Evolutionary conservation across 1,140 invertebrate species (phyloP), one percentile per base, ranked within the genome.

Genomic region (Triops longicaudatus): DNA sequence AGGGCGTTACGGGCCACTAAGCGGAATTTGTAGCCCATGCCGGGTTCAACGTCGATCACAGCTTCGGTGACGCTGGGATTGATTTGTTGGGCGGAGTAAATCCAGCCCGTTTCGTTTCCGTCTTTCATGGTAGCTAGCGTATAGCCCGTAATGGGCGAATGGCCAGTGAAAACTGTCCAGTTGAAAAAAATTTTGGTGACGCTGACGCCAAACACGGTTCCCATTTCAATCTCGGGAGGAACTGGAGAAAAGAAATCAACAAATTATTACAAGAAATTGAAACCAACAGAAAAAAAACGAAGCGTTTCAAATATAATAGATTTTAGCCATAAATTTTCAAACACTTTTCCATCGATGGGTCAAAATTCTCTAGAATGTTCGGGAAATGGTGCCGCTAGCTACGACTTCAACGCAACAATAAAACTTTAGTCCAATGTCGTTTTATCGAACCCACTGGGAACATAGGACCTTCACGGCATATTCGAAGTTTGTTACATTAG

Each of bases 101-200:
- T 72, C 27, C 37, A 37, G 10, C 72, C 42, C 7, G 72, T 75
- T 26, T 79, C 72, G 43, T 76, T 74, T 2, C 76, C 72, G 26
- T 79, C 77, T 73, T 81, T 80, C 78, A 79, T n/a, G 12, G 80
- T 79, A 80, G 88, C 87, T 10, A 93, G 85, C 72, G 86, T 86
- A 81, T 92, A 93, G 26, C 86, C 84, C 77, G 86, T 85, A 26
- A 92, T 87, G 0, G 89, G 88, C 72, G 88, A 88, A 82, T 94
- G 94, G 78, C 91, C 91, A 78, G 91, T 88, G 75, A 90, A 88
- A 0, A 93, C 85, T 0, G 92, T 94, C 92, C 92, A 95, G 83
- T 94, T 94, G 0, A 94, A 81, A 82, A 88, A 95, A 73, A 95
- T 89, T 82, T 90, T 89, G 14, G 87, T 86, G 14, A 88, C 87